Percentiles rank a stretch among this genome's conserved stretches.
Conservation (phyloP, 2,888 invertebrate genomes). For the Drosophila gaucha region DNA sequence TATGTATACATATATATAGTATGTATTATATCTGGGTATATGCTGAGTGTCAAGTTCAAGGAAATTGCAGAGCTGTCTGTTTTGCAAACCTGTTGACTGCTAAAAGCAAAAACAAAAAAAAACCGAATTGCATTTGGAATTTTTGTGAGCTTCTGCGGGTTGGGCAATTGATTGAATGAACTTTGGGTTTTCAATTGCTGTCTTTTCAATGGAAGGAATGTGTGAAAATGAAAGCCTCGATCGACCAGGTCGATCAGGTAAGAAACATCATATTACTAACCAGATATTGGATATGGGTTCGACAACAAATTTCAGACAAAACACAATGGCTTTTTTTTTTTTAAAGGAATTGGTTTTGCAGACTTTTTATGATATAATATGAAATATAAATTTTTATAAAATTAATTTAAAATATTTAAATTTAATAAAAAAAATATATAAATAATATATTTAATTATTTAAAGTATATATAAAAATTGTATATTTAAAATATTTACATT, state of each 20-base stretch:
- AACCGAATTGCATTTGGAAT: constrained; percentile 30
- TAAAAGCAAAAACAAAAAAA: constrained; percentile 27
- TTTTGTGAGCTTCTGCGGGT: constrained; percentile 18
- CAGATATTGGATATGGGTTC: constrained; percentile 9
- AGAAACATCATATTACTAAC: constrained; percentile 25
- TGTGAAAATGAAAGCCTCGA: constrained; percentile 42
- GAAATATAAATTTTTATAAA: too few species aligned
- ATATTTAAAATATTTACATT: too few species aligned
- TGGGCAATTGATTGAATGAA: constrained; percentile 74
- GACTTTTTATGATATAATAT: neutral
- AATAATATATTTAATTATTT: too few species aligned
- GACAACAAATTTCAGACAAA: constrained; percentile 4
- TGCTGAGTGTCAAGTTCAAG: constrained; percentile 82
- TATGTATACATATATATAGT: constrained; percentile 24
- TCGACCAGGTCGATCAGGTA: constrained; percentile 2
- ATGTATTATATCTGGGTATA: constrained; percentile 28
- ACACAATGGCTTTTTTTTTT: constrained; percentile 1
- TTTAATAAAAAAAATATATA: too few species aligned
- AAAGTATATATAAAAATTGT: too few species aligned
- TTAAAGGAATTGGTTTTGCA: too few species aligned
- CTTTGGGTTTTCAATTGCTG: constrained; percentile 54
- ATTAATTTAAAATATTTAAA: too few species aligned
- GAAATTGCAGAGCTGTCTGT: constrained; percentile 73
- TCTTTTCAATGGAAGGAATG: constrained; percentile 67
- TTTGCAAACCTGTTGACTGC: constrained; percentile 54